These are phyloP conservation scores for Garra rufa DNA, from an alignment of 2,113 vertebrate species.

Conservation along the genomic window DNA sequence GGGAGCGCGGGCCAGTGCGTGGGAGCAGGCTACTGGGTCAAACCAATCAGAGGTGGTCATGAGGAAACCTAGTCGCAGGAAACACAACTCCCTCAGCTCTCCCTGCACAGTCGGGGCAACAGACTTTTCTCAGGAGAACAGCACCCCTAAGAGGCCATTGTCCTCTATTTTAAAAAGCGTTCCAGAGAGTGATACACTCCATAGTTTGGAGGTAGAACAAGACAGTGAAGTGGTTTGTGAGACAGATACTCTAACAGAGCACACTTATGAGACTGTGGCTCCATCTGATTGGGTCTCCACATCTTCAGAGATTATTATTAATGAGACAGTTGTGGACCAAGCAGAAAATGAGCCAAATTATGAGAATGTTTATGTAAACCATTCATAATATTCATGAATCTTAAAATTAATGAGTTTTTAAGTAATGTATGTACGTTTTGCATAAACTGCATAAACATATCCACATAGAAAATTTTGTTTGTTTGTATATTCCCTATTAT, in stretches of 20 bases:
- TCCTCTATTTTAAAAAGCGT: slow-evolving; percentile 73
- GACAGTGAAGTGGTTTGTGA: slow-evolving; percentile 64
- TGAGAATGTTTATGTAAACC: slow-evolving; percentile 81
- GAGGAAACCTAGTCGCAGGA: slow-evolving; percentile 68
- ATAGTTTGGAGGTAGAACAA: slow-evolving; percentile 36
- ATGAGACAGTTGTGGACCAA: slow-evolving; percentile 41
- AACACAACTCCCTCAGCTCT: slow-evolving; percentile 57
- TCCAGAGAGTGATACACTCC: slow-evolving; percentile 59
- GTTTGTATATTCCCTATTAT: neutral
- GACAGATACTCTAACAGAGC: slow-evolving; percentile 63
- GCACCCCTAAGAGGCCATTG: slow-evolving; percentile 65
- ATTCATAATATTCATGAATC: slow-evolving; percentile 52
- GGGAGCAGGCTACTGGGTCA: slow-evolving; percentile 65
- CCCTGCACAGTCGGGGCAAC: slow-evolving; percentile 36
- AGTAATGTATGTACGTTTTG: neutral
- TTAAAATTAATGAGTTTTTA: neutral
- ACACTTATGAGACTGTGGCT: slow-evolving; percentile 58
- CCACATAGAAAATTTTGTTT: neutral
- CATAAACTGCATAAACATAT: neutral
- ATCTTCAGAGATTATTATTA: slow-evolving; percentile 25
- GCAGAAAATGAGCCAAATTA: slow-evolving; percentile 80
- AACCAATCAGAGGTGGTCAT: slow-evolving; percentile 55
- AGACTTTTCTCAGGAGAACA: slow-evolving; percentile 60
- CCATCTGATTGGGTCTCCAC: slow-evolving; percentile 39
- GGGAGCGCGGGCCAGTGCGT: slow-evolving; percentile 69